A percentile compares a stretch with the other conserved stretches of the same genome.
Evolutionary conservation across 2,888 invertebrate species (phyloP).

Genomic region (Drosophila meridionalis): DNA sequence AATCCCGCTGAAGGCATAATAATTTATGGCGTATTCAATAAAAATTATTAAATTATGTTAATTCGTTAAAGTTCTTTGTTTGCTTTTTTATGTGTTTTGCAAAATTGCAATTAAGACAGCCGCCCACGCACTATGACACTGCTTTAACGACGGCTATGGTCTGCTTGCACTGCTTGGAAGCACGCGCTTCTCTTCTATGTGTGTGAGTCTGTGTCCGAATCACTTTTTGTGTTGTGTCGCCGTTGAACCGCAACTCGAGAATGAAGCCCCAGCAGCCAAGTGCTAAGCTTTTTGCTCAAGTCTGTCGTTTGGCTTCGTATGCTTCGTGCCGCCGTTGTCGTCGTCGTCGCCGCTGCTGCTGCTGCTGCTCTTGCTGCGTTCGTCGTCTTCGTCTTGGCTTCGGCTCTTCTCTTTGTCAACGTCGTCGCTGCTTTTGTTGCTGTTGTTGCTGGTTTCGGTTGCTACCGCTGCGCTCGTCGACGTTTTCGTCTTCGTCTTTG

Average conservation of each 20-base stretch:
- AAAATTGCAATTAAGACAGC: slow-evolving; percentile 12
- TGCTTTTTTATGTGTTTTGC: neutral
- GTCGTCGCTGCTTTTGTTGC: slow-evolving; percentile 2
- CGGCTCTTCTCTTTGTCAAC: neutral
- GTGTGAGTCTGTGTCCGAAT: neutral
- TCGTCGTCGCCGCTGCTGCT: slow-evolving; percentile 11
- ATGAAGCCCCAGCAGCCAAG: slow-evolving; percentile 72
- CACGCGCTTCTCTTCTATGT: slow-evolving; percentile 12
- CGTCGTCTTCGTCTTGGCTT: slow-evolving; percentile 17
- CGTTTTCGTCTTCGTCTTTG: slow-evolving; percentile 12
- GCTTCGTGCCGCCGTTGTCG: slow-evolving; percentile 18
- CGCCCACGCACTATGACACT: slow-evolving; percentile 54
- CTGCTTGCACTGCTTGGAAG: slow-evolving; percentile 53
- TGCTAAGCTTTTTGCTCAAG: slow-evolving; percentile 72
- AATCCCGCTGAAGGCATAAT: slow-evolving; percentile 84
- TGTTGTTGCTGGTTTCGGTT: neutral
- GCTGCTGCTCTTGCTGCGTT: neutral
- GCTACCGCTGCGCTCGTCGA: slow-evolving; percentile 11
- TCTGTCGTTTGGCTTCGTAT: slow-evolving; percentile 51
- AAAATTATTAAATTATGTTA: slow-evolving; percentile 28
- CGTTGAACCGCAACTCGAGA: slow-evolving; percentile 73
- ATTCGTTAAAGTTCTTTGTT: slow-evolving; percentile 19
- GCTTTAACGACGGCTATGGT: slow-evolving; percentile 18
- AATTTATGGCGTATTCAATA: slow-evolving; percentile 35
- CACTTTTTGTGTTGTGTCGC: slow-evolving; percentile 42